Conservation (phyloP, 2,113 vertebrate genomes). For the Gambusia holbrooki region DNA sequence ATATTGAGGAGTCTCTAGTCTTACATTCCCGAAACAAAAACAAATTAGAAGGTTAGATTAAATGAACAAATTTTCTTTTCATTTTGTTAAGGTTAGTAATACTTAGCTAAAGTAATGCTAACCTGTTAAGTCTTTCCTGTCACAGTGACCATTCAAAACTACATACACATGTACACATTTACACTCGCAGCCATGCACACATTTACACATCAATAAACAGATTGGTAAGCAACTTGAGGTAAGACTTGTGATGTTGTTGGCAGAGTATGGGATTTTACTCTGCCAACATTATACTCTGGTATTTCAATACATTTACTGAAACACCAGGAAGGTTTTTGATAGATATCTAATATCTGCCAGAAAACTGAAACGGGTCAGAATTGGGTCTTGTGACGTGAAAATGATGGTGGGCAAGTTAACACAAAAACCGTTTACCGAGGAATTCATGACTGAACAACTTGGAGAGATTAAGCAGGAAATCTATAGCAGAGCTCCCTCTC, state of each 20-base stretch:
- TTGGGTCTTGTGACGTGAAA: background rate
- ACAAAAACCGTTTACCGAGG: background rate
- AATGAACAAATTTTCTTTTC: background rate
- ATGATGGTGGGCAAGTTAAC: background rate
- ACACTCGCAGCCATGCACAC: too few relatives aligned
- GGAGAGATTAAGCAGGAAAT: background rate
- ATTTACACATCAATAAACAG: too few relatives aligned
- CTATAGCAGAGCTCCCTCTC: background rate
- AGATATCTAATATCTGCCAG: background rate
- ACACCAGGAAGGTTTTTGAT: background rate
- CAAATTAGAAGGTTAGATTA: background rate
- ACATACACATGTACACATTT: too few relatives aligned
- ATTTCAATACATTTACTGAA: too few relatives aligned
- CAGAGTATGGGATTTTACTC: background rate
- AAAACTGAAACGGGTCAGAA: background rate
- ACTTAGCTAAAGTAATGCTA: background rate
- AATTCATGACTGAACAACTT: background rate
- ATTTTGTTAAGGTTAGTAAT: background rate
- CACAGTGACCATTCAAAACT: too few relatives aligned
- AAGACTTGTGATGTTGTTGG: background rate
- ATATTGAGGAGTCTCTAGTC: background rate
- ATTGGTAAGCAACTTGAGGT: too few relatives aligned
- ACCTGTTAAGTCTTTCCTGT: background rate
- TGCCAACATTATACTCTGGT: too few relatives aligned
- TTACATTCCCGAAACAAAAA: conserved; percentile 3